phyloP scores from a whole-genome alignment of 2,113 vertebrate genomes.

The Takifugu bimaculatus region DNA sequence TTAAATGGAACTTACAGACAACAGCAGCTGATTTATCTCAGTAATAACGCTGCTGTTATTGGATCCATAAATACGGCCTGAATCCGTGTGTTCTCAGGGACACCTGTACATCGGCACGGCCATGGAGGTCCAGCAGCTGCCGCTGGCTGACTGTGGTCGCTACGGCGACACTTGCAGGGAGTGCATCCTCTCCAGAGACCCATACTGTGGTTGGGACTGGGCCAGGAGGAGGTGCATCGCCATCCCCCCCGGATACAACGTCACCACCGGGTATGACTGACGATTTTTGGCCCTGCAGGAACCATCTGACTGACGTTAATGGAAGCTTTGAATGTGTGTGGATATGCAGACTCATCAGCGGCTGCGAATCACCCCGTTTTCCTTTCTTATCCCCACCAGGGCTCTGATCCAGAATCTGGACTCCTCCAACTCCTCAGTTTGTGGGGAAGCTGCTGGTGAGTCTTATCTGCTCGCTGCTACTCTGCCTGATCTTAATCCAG shows the following conservation, averaged over 20 bases:
- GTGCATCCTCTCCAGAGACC: conserved; percentile 79
- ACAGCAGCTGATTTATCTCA: neutral
- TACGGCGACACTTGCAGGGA: conserved; percentile 78
- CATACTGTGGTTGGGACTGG: conserved; percentile 79
- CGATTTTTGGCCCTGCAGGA: neutral
- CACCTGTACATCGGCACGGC: conserved; percentile 78
- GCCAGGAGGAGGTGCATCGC: conserved; percentile 67
- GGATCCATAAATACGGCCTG: neutral
- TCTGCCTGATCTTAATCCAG: conserved; percentile 42
- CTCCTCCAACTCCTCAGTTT: conserved; percentile 72
- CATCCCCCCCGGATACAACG: conserved; percentile 67
- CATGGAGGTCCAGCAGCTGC: conserved; percentile 75
- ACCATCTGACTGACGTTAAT: conserved; percentile 1
- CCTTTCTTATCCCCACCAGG: conserved; percentile 41
- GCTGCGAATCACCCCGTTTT: conserved; percentile 23
- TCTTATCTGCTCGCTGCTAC: conserved; percentile 30
- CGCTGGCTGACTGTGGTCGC: conserved; percentile 74
- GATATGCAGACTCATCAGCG: too few species aligned
- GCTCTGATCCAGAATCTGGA: conserved; percentile 75
- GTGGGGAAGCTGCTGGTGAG: conserved; percentile 73
- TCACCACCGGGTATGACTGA: conserved; percentile 67
- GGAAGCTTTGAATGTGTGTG: conserved; percentile 25
- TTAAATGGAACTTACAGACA: neutral
- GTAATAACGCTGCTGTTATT: neutral
- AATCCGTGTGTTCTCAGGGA: conserved; percentile 58